These are phyloP conservation scores for Chaetorhynchus papuensis DNA, from an alignment of 2,113 vertebrate species.

Conservation along the genomic window DNA sequence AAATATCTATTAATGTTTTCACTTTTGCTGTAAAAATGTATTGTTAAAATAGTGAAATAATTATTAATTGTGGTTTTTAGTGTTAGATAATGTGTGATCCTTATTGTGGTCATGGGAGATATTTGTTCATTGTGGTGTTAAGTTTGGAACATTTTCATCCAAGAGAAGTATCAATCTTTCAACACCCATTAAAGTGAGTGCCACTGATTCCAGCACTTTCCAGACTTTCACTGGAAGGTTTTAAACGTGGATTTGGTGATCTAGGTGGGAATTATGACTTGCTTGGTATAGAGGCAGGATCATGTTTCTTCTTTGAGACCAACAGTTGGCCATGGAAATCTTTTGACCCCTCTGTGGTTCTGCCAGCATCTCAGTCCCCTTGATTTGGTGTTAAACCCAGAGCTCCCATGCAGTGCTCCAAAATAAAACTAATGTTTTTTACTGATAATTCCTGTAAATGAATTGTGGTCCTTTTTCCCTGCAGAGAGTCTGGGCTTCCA, in stretches of 20 bases:
- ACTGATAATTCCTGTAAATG: background rate
- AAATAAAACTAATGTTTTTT: background rate
- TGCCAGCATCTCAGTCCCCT: background rate
- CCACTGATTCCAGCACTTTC: background rate
- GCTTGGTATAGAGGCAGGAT: background rate
- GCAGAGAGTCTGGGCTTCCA: background rate
- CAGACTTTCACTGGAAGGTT: background rate
- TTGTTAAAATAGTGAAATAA: background rate
- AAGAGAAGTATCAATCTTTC: background rate
- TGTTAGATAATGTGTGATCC: background rate
- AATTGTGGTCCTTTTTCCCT: background rate
- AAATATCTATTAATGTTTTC: background rate
- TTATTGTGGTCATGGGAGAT: background rate
- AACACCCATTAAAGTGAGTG: background rate
- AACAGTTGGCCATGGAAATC: background rate
- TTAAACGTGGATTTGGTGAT: background rate
- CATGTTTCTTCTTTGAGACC: background rate
- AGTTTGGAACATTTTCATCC: background rate
- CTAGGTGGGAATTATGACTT: background rate
- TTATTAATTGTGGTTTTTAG: background rate
- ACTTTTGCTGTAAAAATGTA: background rate
- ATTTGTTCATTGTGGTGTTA: background rate
- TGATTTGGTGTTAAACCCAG: background rate
- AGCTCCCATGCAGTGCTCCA: background rate
- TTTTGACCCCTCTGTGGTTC: background rate